A percentile compares a stretch with the other conserved stretches of the same genome.
These are phyloP conservation scores for Cataglyphis rosenhaueri DNA, from an alignment of 2,888 invertebrate genomes.

Conservation along the genomic window DNA sequence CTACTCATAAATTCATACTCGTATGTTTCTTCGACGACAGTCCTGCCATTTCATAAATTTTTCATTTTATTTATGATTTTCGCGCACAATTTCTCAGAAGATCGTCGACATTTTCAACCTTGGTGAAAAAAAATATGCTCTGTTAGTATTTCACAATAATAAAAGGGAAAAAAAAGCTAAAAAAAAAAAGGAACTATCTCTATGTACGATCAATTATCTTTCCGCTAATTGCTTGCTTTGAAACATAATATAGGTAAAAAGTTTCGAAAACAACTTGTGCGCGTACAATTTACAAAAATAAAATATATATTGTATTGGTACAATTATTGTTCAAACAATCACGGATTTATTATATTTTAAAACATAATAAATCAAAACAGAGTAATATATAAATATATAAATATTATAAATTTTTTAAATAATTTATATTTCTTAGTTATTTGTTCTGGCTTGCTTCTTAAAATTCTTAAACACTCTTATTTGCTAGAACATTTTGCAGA, in stretches of 20 bases:
- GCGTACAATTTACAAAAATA: neutral
- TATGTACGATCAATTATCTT: neutral
- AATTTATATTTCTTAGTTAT: neutral
- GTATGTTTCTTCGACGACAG: constrained; percentile 41
- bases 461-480: neutral
- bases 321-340: neutral
- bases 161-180: neutral
- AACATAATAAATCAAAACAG: neutral
- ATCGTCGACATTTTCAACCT: constrained; percentile 1
- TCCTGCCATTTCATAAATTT: constrained; percentile 64
- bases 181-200: neutral
- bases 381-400: no score
- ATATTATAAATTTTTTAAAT: neutral
- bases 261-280: neutral
- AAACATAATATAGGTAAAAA: neutral
- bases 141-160: neutral
- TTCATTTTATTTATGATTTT: constrained; percentile 18
- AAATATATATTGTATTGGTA: neutral
- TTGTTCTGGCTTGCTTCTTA: neutral
- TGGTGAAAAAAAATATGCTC: constrained; percentile 1
- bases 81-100: neutral
- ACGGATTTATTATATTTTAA: neutral
- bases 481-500: neutral
- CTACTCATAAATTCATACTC: constrained; percentile 72
- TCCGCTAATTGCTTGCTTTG: neutral